Percentiles rank a stretch among this genome's conserved stretches.
These are phyloP conservation scores for Mionectes olivaceus DNA, from an alignment of 2,797 vertebrate species.

Conservation along the genomic window DNA sequence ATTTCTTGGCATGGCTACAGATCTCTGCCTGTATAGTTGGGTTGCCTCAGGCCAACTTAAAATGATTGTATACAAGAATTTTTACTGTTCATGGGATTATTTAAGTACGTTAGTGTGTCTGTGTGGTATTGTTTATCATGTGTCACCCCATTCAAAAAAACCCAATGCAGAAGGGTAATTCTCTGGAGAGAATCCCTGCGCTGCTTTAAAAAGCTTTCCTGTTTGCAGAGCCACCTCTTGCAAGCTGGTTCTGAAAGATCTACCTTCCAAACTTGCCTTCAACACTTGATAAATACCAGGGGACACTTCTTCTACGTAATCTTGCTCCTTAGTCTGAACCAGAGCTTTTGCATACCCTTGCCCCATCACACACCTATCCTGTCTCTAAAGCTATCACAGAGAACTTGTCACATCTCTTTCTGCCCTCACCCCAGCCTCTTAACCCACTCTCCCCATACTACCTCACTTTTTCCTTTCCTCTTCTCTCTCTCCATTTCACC, in stretches of 20 bases:
- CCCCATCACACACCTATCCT: not conserved
- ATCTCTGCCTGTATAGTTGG: conserved; percentile 27
- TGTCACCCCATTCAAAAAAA: not conserved
- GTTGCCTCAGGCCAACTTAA: conserved; percentile 29
- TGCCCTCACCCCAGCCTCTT: not conserved
- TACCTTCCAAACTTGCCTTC: not conserved
- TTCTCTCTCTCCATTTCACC: not conserved
- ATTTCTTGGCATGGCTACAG: conserved; percentile 44
- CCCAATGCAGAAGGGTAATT: not conserved
- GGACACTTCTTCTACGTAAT: not conserved
- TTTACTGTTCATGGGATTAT: not conserved
- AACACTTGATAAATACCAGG: not conserved
- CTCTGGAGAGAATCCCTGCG: not conserved
- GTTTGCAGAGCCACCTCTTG: not conserved
- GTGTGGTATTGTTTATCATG: not conserved
- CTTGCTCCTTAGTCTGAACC: not conserved
- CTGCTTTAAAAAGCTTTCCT: not conserved
- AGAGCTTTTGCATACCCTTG: not conserved
- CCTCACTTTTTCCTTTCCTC: not conserved
- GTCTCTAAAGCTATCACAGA: not conserved
- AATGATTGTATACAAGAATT: not conserved
- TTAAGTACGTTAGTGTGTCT: not conserved
- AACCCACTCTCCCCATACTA: not conserved
- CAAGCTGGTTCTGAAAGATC: not conserved
- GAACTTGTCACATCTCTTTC: not conserved